Evolutionary conservation across 2,113 vertebrate species (phyloP), one percentile per base, ranked within the genome.

Genomic region (Syngnathoides biaculeatus): DNA sequence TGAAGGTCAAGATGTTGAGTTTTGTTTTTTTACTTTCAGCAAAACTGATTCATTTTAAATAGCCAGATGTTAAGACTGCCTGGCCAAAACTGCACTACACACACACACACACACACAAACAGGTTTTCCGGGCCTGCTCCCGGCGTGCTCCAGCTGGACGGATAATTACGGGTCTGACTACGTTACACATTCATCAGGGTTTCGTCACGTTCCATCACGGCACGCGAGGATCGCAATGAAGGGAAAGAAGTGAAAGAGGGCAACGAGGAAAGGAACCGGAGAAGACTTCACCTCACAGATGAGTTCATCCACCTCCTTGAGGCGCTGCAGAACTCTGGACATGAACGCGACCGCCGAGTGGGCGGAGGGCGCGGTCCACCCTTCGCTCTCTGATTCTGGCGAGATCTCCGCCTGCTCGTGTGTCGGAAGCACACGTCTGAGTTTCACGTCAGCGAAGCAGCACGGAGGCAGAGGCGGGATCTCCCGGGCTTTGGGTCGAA

Each of bases 301-400:
- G 88, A 94, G 92, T 68, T 98, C 94, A 26, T 98, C 96, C 87
- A 98, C 93, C 79, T 93, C 92, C 87, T 95, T 95, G 81, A 98
- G 94, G 78, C 95, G 95, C 77, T 94, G 92, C 71, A 96, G 92
- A 79, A 97, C 91, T 85, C 95, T 94, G 20, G 92, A 91, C 75
- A 98, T 93, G 66, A 92, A 93, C 85, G 92, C 84, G 5, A 93
- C 89, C 70, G 94, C 92, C 47, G 94, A 93, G 77, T 87, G 93
- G 86, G 89, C 71, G 71, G 94, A 89, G 8, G 91, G 65, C 59
- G 92, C 73, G 71, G 84, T 74, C 56, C 89, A 26, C 22, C 8
- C 13, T 17, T 42, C 2, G 8, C 40, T 43, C 60, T 62, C 80
- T 14, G 78, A 40, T 63, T 69, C 64, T 64, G 58, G 68, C 43